These are phyloP conservation scores for Belonocnema kinseyi DNA, from an alignment of 1,140 invertebrate genomes.

Conservation along the genomic window DNA sequence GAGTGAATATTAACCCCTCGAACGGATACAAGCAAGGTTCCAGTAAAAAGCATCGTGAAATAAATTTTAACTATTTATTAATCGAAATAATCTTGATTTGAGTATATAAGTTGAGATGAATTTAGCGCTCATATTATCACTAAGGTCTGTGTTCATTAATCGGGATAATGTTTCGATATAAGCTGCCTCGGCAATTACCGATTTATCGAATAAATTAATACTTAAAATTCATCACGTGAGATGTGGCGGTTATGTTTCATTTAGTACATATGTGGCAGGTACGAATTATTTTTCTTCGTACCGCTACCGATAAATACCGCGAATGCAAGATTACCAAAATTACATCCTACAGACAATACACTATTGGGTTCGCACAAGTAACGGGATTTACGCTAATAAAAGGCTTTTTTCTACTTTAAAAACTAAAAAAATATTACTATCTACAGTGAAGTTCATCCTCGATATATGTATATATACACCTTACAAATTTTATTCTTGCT, in stretches of 20 bases:
- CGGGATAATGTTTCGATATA: conserved; percentile 53
- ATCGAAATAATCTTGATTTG: conserved; percentile 42
- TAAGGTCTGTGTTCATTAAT: conserved; percentile 52
- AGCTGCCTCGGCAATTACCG: conserved; percentile 61
- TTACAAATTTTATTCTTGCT: conserved; percentile 43
- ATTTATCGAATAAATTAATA: conserved; percentile 64
- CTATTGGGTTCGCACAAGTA: conserved; percentile 31
- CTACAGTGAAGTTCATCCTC: conserved; percentile 49
- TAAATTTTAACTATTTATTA: conserved; percentile 46
- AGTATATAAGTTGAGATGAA: conserved; percentile 43
- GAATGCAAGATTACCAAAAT: background rate
- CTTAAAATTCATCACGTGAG: conserved; percentile 46
- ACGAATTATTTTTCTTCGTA: conserved; percentile 47
- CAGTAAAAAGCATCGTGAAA: background rate
- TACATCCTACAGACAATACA: conserved; percentile 4
- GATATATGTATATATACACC: conserved; percentile 45
- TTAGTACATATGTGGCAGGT: conserved; percentile 57
- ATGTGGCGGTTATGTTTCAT: conserved; percentile 45
- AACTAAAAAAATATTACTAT: conserved; percentile 52
- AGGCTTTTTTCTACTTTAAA: conserved; percentile 45
- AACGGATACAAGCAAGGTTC: background rate
- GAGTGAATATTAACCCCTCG: no score
- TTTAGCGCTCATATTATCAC: conserved; percentile 42
- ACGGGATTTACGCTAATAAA: conserved; percentile 47
- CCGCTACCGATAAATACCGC: background rate